Base-by-base conservation (phyloP, 2,888 invertebrate genomes). In the Acrobasis consociella region DNA sequence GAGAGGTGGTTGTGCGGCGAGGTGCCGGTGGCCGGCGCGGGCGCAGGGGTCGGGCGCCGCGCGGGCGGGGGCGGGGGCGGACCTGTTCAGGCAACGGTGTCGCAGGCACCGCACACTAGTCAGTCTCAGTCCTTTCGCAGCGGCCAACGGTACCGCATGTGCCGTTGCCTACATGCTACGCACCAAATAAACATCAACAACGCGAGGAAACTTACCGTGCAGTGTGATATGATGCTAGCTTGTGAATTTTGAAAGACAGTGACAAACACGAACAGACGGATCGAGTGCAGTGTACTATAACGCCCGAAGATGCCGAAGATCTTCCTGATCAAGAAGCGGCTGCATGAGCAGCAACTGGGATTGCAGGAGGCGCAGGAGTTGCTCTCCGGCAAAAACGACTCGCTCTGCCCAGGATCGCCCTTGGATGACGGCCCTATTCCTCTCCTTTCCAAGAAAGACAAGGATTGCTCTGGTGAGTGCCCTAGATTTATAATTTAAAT, bases 341-440 rank as follows among this genome's bases (percentile, higher is more conserved):
- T 97, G 93, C 97, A 97, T 78, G 97, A 97, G 95, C 97, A 97
- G 94, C 97, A 97, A 91, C 94, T 96, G 81, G 94, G 96, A 78
- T 91, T 97, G 84, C 93, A 96, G 88, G 97, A 97, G 87, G 95
- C 96, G 70, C 97, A 97, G 89, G 97, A 97, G 89, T 94, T 96
- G 76, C 93, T 94, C 65, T 91, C 93, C 73, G 84, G 86, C 80
- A 96, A 96, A 86, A 87, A 93, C 72, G 95, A 95, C 81, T 89
- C 94, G 68, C 85, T 94, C 70, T 94, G 93, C 82, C 92, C 94
- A 74, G 94, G 93, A 71, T 92, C 93, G 64, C 94, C 89, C 63
- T 86, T 93, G 66, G 93, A 93, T 76, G 87, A 92, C 67, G 94
- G 94, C 68, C 95, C 95, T 56, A 86, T 95, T 71, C 93, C 95